Conservation (phyloP, 2,797 vertebrate species). For the Lepus oiostolus region DNA sequence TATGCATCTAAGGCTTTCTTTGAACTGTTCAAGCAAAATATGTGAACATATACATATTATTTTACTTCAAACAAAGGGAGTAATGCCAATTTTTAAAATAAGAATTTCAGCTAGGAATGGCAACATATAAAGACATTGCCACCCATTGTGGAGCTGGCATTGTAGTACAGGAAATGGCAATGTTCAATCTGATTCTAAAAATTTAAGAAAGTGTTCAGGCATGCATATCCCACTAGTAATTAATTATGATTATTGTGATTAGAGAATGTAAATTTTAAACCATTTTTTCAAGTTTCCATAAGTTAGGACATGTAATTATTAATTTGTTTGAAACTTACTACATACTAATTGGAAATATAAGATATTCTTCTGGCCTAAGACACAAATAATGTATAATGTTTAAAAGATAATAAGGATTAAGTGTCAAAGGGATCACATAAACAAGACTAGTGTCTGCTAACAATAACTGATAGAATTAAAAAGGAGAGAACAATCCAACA, state of each 20-base stretch:
- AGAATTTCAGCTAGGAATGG: neutral
- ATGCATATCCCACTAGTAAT: neutral
- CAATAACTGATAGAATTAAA: no score
- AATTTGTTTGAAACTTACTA: slow-evolving; percentile 17
- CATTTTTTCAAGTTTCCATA: neutral
- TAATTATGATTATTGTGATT: neutral
- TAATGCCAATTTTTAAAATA: neutral
- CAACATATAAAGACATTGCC: neutral
- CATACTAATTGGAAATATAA: neutral
- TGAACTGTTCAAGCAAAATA: no score
- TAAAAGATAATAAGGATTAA: neutral
- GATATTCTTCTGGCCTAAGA: neutral
- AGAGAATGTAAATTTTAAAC: slow-evolving; percentile 12
- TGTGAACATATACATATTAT: neutral
- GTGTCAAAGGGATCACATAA: no score
- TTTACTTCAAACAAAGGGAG: neutral
- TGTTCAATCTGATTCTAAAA: slow-evolving; percentile 2
- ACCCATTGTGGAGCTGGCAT: neutral
- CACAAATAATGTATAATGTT: neutral
- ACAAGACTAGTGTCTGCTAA: no score
- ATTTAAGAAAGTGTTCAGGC: neutral
- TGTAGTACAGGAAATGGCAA: neutral
- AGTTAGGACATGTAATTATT: neutral
- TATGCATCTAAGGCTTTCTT: neutral
- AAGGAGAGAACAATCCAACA: no score